These are phyloP conservation scores for Stenodema calcarata DNA, from an alignment of 2,888 invertebrate genomes.

Conservation along the genomic window DNA sequence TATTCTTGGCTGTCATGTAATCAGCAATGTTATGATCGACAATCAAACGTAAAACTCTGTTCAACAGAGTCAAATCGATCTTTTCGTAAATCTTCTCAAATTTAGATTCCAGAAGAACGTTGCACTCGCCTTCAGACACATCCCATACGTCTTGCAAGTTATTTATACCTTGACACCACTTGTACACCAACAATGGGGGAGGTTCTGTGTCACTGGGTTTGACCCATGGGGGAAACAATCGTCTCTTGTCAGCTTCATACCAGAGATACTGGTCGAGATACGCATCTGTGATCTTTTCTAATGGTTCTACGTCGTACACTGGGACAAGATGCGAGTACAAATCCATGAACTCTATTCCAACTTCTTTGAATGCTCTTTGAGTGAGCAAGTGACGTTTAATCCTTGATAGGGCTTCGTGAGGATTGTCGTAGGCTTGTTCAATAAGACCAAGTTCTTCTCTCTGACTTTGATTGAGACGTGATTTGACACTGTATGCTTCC, in stretches of 20 bases:
- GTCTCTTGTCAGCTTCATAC: constrained; percentile 98
- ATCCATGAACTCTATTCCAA: constrained; percentile 99
- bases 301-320: constrained; percentile 98
- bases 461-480: constrained; percentile 96
- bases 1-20: constrained; percentile 99
- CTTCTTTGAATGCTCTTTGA: constrained; percentile 98
- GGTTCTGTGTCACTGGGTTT: constrained; percentile 99
- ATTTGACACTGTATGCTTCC: constrained; percentile 98
- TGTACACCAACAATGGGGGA: constrained; percentile 88
- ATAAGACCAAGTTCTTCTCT: constrained; percentile 97
- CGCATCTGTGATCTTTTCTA: constrained; percentile 99
- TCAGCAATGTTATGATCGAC: constrained; percentile 99
- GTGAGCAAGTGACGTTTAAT: constrained; percentile 99
- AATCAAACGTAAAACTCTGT: constrained; percentile 92
- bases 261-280: constrained; percentile 99
- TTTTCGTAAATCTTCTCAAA: constrained; percentile 99
- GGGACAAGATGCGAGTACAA: constrained; percentile 98
- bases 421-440: constrained; percentile 99
- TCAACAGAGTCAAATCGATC: constrained; percentile 96
- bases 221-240: constrained; percentile 97
- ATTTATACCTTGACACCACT: constrained; percentile 99
- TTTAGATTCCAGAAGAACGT: constrained; percentile 93
- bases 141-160: constrained; percentile 99
- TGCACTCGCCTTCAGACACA: constrained; percentile 97
- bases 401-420: constrained; percentile 97